phyloP scores from a whole-genome alignment of 2,797 vertebrate genomes.

The Numenius phaeopus region DNA sequence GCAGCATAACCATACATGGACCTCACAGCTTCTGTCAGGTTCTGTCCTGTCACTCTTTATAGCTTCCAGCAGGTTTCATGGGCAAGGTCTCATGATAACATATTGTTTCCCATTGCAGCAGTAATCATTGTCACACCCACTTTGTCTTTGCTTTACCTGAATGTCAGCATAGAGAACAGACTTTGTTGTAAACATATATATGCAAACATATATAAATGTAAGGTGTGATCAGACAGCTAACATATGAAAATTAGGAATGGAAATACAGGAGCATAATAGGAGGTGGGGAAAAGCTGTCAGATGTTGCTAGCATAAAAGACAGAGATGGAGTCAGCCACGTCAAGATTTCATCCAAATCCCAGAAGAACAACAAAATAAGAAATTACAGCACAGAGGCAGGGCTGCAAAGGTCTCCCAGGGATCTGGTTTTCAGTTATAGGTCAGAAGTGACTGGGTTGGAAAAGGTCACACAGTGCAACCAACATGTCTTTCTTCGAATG shows the following conservation, averaged over 20 bases:
- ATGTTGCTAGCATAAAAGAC: slow-evolving; percentile 1
- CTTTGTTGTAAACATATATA: slow-evolving; percentile 12
- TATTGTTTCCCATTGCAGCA: slow-evolving; percentile 11
- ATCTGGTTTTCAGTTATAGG: slow-evolving; percentile 42
- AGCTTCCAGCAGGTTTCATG: slow-evolving; percentile 17
- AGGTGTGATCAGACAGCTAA: slow-evolving; percentile 54
- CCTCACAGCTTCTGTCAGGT: neutral
- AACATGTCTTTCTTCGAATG: slow-evolving; percentile 33
- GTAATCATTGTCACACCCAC: neutral
- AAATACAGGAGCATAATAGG: slow-evolving; percentile 3
- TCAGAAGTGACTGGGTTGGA: slow-evolving; percentile 34
- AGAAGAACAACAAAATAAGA: slow-evolving; percentile 48
- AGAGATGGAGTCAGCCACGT: slow-evolving; percentile 1
- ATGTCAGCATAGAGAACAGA: slow-evolving; percentile 21
- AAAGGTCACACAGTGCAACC: slow-evolving; percentile 46
- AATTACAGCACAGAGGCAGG: slow-evolving; percentile 25
- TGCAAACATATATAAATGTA: slow-evolving; percentile 19
- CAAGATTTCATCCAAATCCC: slow-evolving; percentile 43
- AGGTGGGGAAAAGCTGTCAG: slow-evolving; percentile 45
- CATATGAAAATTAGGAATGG: slow-evolving; percentile 38
- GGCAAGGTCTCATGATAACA: neutral
- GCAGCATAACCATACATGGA: neutral
- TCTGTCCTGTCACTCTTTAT: slow-evolving; percentile 2
- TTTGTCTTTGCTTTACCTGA: slow-evolving; percentile 46
- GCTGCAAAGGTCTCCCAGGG: slow-evolving; percentile 38